Base-by-base conservation (phyloP, 2,888 invertebrate genomes). In the Leptinotarsa rubiginosa region DNA sequence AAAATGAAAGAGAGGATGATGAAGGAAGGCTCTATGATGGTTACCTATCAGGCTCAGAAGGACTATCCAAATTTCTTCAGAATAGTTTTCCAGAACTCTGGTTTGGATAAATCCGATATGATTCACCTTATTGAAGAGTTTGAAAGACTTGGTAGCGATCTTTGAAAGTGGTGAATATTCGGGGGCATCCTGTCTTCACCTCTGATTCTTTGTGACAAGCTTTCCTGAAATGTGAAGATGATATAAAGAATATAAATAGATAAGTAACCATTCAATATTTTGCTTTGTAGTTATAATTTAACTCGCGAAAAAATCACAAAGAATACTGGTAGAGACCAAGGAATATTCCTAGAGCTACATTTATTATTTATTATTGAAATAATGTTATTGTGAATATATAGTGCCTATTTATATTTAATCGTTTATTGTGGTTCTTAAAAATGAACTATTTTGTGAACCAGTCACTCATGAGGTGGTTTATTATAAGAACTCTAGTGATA, bases 1-100 rank as follows among this genome's bases (percentile, higher is more conserved):
- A 93, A 93, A 87, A 94, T 98, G 80, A 98, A 99, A 87, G 97
- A 97, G 83, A 90, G 92, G 73, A 99, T 99, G 98, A 97, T 98
- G 91, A 94, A 95, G 86, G 93, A 94, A 85, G 98, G 98, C 47
- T 93, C 94, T 65, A 97, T 97, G 93, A 96, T 99, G 94, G 94
- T 98, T 78, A 97, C 97, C 65, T 98, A 99, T 87, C 98, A 98
- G 84, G 96, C 97, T 0, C 91, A 96, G 80, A 92, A 93, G 71
- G 89, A 92, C 69, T 89, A 93, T 75, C 97, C 97, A 0, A 98
- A 99, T 88, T 98, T 98, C 90, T 98, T 98, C 91, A 91, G 98
- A 75, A 92, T 98, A 80, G 97, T 98, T 68, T 91, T 96, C 84
- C 97, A 97, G 88, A 98, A 95, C 88, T 97, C 97, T 2, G 95